Evolutionary conservation across 2,888 invertebrate genomes (phyloP), one percentile per base, ranked within the genome.

Genomic region (Clistopyga incitator): DNA sequence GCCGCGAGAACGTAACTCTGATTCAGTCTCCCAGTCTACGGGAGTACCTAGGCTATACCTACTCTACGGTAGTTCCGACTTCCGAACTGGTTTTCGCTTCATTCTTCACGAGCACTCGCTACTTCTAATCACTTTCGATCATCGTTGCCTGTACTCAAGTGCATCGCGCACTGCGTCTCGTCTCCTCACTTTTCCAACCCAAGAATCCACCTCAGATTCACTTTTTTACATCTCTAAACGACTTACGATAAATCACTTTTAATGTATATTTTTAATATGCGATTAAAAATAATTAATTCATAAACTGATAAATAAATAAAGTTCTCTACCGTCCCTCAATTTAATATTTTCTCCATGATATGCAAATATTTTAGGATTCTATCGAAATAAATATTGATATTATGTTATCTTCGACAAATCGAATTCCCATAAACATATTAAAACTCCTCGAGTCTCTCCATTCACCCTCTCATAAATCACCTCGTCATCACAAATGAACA

Each of bases 61-160:
- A 61, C 54, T 71, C 59, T 42, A 29, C 61, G 72, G 76, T 80
- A 77, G 80, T 83, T 83, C 83, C 83, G 83, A 83, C 80, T 83
- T 83, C 83, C 83, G 80, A 83, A 83, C 83, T 76, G 82, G 82
- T 82, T 82, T 25, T 77, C 25, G 50, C 78, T 47, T 29, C 80
- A 59, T 50, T 76, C 64, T 42, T 71, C 70, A 75, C 67, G 74
- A 68, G 47, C 47, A 38, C 76, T 79, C 82, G 76, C 59, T 76
- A 72, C 76, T 71, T 72, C 76, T 77, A 80, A 83, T 83, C 83
- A 83, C 83, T 83, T 80, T 83, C 83, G 79, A 83, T 83, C 79
- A 72, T 80, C 76, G 29, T 29, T 25, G 52, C 45, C 45, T 52
- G 25, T 52, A 42, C 61, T 25, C 52, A 42, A 38, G 74, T n/a